Evolutionary conservation across 2,113 vertebrate genomes (phyloP).

Genomic region (Microtus richardsoni): DNA sequence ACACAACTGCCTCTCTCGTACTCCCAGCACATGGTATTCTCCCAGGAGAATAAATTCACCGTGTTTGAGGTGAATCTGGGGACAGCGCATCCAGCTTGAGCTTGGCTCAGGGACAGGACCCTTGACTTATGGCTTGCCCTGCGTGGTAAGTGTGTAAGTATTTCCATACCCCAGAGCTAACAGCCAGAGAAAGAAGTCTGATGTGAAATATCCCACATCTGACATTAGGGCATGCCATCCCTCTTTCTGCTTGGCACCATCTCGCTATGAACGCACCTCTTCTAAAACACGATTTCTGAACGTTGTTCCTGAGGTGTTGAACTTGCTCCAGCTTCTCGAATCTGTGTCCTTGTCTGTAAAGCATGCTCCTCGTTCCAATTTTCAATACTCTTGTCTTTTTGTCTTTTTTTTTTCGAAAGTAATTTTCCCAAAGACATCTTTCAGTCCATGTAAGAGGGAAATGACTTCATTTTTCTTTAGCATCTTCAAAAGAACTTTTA

Average conservation of each 20-base stretch:
- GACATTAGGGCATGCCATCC: background rate
- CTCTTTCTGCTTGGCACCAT: background rate
- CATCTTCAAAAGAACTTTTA: constrained; percentile 42
- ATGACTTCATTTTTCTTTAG: constrained; percentile 52
- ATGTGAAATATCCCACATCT: background rate
- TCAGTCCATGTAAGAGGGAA: constrained; percentile 29
- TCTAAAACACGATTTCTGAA: constrained; percentile 39
- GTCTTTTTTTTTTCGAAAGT: constrained; percentile 35
- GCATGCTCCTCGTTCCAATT: background rate
- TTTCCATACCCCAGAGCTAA: constrained; percentile 20
- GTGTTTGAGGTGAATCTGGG: constrained; percentile 66
- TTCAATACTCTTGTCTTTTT: constrained; percentile 43
- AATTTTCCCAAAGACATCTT: constrained; percentile 67
- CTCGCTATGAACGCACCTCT: constrained; percentile 10
- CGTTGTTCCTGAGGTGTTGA: constrained; percentile 30
- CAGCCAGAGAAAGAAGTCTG: background rate
- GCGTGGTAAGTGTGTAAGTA: background rate
- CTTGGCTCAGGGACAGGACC: constrained; percentile 46
- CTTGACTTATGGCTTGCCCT: constrained; percentile 9
- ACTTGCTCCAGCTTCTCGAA: background rate
- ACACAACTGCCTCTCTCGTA: constrained; percentile 59
- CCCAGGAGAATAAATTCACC: constrained; percentile 69
- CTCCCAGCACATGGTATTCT: background rate
- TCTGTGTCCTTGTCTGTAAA: constrained; percentile 51
- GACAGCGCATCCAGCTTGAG: constrained; percentile 63